Evolutionary conservation across 2,888 invertebrate genomes (phyloP).

Genomic region (Tetanocera ferruginea): DNA sequence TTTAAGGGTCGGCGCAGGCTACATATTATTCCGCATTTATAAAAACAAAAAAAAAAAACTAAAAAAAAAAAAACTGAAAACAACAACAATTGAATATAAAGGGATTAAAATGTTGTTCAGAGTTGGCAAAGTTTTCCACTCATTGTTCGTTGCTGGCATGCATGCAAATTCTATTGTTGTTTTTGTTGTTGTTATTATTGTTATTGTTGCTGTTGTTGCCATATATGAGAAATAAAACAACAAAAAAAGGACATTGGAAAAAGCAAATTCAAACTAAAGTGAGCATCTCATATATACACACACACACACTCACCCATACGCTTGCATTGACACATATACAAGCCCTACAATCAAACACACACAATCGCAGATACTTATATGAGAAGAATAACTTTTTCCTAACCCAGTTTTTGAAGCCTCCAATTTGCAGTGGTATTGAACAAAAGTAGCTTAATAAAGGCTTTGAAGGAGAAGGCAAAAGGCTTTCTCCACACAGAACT

Average conservation of each 20-base stretch:
- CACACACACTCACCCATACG: not conserved
- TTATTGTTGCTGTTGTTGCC: not conserved
- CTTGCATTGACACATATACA: not conserved
- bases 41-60: not conserved
- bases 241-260: not conserved
- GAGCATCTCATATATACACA: not conserved
- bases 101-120: not conserved
- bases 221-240: not conserved
- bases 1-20: not conserved
- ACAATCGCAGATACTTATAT: not conserved
- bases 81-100: not conserved
- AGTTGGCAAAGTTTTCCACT: constrained; percentile 19
- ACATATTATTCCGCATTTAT: not conserved
- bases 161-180: constrained; percentile 5
- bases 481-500: not conserved
- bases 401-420: constrained; percentile 13
- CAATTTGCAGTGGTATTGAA: constrained; percentile 8
- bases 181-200: not conserved
- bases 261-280: not conserved
- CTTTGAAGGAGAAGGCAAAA: not conserved
- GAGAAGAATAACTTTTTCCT: not conserved
- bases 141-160: constrained; percentile 8
- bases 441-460: not conserved
- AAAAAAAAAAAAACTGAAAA: not conserved
- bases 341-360: not conserved